These are phyloP conservation scores for Pseudonaja textilis DNA, from an alignment of 2,113 vertebrate genomes.

Conservation along the genomic window DNA sequence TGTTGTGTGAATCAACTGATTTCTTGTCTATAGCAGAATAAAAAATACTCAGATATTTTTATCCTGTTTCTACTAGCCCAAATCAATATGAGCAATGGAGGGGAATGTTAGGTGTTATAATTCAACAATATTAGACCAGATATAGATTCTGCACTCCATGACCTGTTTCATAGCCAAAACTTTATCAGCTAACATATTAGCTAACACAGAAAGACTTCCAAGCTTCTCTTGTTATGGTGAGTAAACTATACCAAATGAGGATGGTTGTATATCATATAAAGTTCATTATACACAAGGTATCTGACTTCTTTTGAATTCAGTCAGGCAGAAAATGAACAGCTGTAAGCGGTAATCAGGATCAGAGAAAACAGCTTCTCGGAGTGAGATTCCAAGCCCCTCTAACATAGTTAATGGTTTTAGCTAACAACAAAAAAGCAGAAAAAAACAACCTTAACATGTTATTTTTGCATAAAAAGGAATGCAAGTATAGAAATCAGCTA, in stretches of 20 bases:
- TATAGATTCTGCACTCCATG: background rate
- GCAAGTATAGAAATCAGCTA: background rate
- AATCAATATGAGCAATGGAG: background rate
- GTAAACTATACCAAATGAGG: constrained; percentile 61
- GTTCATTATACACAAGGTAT: constrained; percentile 80
- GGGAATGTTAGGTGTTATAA: background rate
- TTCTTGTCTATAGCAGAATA: background rate
- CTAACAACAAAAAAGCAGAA: constrained; percentile 3
- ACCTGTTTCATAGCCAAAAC: background rate
- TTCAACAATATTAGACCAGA: background rate
- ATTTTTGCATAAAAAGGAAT: constrained; percentile 8
- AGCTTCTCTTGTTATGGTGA: constrained; percentile 66
- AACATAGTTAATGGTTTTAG: constrained; percentile 17
- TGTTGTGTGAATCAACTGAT: background rate
- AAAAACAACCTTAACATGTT: background rate
- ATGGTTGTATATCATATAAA: constrained; percentile 63
- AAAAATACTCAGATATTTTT: background rate
- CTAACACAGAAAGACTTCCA: constrained; percentile 54
- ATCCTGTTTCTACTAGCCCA: background rate
- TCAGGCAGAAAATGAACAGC: constrained; percentile 90
- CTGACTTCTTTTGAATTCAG: constrained; percentile 72
- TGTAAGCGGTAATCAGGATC: constrained; percentile 72
- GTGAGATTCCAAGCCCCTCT: constrained; percentile 7
- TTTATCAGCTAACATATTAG: background rate
- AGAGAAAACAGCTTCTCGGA: constrained; percentile 53